phyloP scores from a whole-genome alignment of 2,113 vertebrate genomes.

The Butorides virescens region DNA sequence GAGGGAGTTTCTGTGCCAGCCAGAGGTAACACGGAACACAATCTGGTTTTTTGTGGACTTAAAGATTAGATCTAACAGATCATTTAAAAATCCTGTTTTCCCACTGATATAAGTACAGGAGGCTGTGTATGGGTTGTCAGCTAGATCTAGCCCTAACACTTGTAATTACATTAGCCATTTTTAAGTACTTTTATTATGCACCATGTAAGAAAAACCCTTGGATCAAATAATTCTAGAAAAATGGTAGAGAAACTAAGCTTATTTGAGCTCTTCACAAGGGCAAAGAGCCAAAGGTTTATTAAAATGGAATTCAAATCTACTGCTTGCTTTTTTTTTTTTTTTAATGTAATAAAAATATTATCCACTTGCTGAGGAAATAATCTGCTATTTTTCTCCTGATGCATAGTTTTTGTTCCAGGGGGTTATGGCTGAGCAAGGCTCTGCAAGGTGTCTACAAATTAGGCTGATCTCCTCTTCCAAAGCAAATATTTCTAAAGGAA shows the following conservation, averaged over 20 bases:
- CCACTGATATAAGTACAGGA: background rate
- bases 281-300: slow-evolving; percentile 19
- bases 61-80: background rate
- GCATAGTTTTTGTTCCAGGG: background rate
- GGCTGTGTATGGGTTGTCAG: background rate
- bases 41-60: background rate
- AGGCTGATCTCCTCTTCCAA: background rate
- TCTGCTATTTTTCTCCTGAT: background rate
- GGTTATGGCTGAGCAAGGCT: background rate
- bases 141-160: background rate
- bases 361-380: background rate
- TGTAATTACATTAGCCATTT: background rate
- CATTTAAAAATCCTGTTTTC: background rate
- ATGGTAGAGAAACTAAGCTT: background rate
- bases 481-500: background rate
- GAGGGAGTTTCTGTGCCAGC: background rate
- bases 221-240: slow-evolving; percentile 12
- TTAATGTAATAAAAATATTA: background rate
- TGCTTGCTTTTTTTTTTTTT: background rate
- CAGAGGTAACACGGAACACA: background rate
- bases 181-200: background rate
- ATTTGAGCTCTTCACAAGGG: background rate
- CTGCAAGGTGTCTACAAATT: background rate
- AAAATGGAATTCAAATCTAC: slow-evolving; percentile 13
- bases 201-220: background rate